Evolutionary conservation across 2,888 invertebrate species (phyloP).

Genomic region (Cremastinae sp.): DNA sequence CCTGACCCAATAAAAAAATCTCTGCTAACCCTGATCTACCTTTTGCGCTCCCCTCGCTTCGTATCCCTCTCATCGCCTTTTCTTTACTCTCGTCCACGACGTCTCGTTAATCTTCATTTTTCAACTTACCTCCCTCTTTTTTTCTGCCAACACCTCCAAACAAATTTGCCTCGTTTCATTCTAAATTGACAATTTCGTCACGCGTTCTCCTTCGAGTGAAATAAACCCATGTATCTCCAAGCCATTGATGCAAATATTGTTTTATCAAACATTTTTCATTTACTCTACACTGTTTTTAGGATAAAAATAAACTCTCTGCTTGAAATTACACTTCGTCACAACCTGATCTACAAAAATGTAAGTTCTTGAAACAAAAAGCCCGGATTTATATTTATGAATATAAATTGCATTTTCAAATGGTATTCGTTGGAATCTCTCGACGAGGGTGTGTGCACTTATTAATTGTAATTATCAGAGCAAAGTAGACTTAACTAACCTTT

Average conservation of each 20-base stretch:
- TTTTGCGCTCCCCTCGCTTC: constrained; percentile 1
- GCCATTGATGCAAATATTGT: too few relatives aligned
- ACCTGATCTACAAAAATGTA: too few relatives aligned
- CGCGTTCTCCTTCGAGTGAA: constrained; percentile 9
- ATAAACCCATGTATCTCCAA: too few relatives aligned
- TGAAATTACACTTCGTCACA: too few relatives aligned
- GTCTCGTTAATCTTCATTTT: constrained; percentile 56
- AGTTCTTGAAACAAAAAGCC: too few relatives aligned
- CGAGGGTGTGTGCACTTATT: constrained; percentile 44
- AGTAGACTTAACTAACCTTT: constrained; percentile 27
- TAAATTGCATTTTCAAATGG: constrained; percentile 14
- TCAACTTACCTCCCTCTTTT: constrained; percentile 21
- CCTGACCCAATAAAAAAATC: constrained; percentile 43
- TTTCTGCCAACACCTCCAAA: background rate
- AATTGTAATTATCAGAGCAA: constrained; percentile 56
- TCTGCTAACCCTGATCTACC: constrained; percentile 29
- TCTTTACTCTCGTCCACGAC: constrained; percentile 5
- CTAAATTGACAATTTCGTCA: constrained; percentile 23
- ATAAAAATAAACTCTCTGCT: too few relatives aligned
- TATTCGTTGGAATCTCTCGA: constrained; percentile 14
- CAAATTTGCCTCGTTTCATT: constrained; percentile 25
- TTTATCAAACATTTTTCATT: too few relatives aligned
- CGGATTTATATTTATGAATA: too few relatives aligned
- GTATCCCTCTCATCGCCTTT: constrained; percentile 2
- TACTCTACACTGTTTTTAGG: too few relatives aligned